Conservation (phyloP, 2,888 invertebrate species). For the Agrotis clavis region DNA sequence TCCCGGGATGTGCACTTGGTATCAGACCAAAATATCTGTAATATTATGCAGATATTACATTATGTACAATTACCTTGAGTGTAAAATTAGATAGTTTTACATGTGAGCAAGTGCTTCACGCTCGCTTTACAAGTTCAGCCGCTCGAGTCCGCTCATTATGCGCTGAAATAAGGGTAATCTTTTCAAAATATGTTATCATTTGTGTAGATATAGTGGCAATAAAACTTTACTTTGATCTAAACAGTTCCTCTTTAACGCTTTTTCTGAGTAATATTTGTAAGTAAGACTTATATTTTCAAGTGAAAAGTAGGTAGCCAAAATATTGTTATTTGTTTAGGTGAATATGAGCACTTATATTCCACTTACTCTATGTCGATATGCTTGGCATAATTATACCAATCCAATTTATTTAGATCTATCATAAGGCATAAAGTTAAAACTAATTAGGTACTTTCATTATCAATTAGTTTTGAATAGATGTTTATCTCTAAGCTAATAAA, state of each 20-base stretch:
- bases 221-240: slow-evolving; percentile 49
- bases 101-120: slow-evolving; percentile 75
- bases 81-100: slow-evolving; percentile 83
- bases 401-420: background rate
- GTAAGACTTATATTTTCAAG: slow-evolving; percentile 19
- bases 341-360: background rate
- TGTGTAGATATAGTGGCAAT: slow-evolving; percentile 36
- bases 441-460: too few species aligned
- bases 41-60: slow-evolving; percentile 83
- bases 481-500: background rate
- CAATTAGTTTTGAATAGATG: background rate
- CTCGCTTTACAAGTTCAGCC: slow-evolving; percentile 72
- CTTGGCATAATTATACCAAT: background rate
- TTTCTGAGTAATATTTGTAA: slow-evolving; percentile 37
- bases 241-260: slow-evolving; percentile 29
- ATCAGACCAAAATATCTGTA: slow-evolving; percentile 80
- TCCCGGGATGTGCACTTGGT: slow-evolving; percentile 75
- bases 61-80: slow-evolving; percentile 83
- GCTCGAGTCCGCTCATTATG: slow-evolving; percentile 57
- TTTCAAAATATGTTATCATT: slow-evolving; percentile 46
- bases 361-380: background rate
- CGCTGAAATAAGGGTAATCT: slow-evolving; percentile 46
- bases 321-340: background rate
- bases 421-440: too few species aligned
- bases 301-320: slow-evolving; percentile 14